These are phyloP conservation scores for Oryzias javanicus DNA, from an alignment of 2,113 vertebrate species.

Conservation along the genomic window DNA sequence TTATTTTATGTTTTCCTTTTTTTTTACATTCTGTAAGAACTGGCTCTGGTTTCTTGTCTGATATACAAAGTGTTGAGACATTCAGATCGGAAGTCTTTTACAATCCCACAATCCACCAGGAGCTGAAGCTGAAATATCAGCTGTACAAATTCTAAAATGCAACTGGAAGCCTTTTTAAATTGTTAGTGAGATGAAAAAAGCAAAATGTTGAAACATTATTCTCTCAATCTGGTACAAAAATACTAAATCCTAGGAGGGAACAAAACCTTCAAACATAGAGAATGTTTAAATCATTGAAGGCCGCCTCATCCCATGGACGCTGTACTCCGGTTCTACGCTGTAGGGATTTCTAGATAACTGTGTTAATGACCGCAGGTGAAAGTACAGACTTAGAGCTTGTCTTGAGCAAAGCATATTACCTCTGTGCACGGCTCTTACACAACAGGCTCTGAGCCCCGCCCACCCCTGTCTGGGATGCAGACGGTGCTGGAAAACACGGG, in stretches of 20 bases:
- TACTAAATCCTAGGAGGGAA: constrained; percentile 11
- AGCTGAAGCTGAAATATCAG: neutral
- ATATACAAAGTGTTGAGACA: too few relatives aligned
- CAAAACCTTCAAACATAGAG: neutral
- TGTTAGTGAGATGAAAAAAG: too few relatives aligned
- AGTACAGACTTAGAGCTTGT: constrained; percentile 51
- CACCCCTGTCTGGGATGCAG: constrained; percentile 31
- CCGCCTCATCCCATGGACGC: constrained; percentile 3
- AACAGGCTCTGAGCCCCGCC: constrained; percentile 51
- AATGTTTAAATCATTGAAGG: neutral
- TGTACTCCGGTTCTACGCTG: constrained; percentile 11
- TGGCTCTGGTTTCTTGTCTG: too few relatives aligned
- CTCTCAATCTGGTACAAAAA: constrained; percentile 6
- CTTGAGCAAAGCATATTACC: constrained; percentile 62
- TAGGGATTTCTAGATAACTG: constrained; percentile 45
- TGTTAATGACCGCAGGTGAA: constrained; percentile 59
- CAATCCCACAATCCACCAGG: constrained; percentile 18
- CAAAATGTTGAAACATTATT: too few relatives aligned
- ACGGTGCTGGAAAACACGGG: constrained; percentile 11
- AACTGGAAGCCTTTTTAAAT: constrained; percentile 1
- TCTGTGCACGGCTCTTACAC: constrained; percentile 58
- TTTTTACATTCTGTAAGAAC: too few relatives aligned
- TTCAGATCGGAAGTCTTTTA: too few relatives aligned
- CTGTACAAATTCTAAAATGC: neutral
- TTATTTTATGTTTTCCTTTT: too few relatives aligned